These are phyloP conservation scores for Hetaerina americana DNA, from an alignment of 1,140 invertebrate species.

Conservation along the genomic window DNA sequence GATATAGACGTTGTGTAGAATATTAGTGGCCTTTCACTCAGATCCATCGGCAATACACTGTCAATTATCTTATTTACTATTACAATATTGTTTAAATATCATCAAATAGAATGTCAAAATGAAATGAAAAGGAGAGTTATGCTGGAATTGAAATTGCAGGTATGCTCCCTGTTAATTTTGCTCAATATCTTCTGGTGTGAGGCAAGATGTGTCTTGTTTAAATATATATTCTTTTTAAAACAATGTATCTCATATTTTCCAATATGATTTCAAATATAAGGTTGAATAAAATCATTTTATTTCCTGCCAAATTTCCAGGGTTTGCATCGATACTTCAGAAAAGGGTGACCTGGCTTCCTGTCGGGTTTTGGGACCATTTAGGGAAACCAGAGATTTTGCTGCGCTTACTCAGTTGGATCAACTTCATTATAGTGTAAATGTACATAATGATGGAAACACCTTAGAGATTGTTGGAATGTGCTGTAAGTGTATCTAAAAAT, in stretches of 20 bases:
- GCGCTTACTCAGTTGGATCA: constrained; percentile 63
- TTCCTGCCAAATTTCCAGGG: constrained; percentile 37
- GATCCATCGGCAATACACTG: too few species aligned
- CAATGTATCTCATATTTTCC: background rate
- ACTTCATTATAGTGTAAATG: constrained; percentile 83
- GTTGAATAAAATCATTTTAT: background rate
- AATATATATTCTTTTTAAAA: background rate
- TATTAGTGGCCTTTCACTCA: too few species aligned
- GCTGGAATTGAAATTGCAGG: too few species aligned
- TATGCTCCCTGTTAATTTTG: too few species aligned
- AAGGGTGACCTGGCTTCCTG: constrained; percentile 63
- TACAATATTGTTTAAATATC: too few species aligned
- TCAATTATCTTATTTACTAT: too few species aligned
- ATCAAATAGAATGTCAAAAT: too few species aligned
- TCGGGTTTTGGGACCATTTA: constrained; percentile 72
- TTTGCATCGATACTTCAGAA: constrained; percentile 77
- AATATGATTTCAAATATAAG: background rate
- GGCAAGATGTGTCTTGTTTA: too few species aligned
- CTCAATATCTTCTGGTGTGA: too few species aligned
- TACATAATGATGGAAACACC: constrained; percentile 82
- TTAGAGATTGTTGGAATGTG: constrained; percentile 88
- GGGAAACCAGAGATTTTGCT: constrained; percentile 62
- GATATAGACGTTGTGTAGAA: too few species aligned
- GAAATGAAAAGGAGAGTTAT: too few species aligned
- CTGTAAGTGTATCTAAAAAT: constrained; percentile 76